A percentile compares a stretch with the other conserved stretches of the same genome.
These are phyloP conservation scores for Cerceris ruficornis DNA, from an alignment of 2,888 invertebrate genomes.

Conservation along the genomic window DNA sequence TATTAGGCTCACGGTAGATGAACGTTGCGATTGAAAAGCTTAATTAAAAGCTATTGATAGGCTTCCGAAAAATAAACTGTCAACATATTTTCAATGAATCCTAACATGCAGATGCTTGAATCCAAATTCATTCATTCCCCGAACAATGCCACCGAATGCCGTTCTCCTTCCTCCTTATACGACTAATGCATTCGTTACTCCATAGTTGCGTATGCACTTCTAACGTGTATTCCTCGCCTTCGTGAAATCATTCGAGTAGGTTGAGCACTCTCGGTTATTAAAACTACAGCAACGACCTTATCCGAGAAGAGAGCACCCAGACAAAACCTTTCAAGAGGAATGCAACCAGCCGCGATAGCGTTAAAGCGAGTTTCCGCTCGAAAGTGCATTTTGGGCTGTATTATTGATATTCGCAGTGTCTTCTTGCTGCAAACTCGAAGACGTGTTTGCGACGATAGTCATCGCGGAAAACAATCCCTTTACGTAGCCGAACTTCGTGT, in stretches of 20 bases:
- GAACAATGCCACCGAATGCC: no score
- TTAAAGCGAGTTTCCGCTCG: conserved; percentile 22
- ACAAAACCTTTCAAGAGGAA: conserved; percentile 56
- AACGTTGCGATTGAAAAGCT: no score
- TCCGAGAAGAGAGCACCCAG: conserved; percentile 45
- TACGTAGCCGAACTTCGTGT: neutral
- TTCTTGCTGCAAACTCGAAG: neutral
- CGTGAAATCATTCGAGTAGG: conserved; percentile 45
- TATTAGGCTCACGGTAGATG: no score
- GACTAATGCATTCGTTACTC: conserved; percentile 27
- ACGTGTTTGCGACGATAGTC: neutral
- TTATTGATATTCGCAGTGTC: neutral
- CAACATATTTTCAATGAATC: no score
- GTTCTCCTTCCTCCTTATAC: neutral
- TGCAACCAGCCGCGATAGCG: conserved; percentile 35
- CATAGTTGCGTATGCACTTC: conserved; percentile 10
- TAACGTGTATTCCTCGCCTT: conserved; percentile 13
- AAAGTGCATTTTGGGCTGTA: neutral
- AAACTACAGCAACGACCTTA: conserved; percentile 66
- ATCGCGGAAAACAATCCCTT: neutral
- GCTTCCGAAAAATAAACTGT: no score
- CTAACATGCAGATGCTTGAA: no score
- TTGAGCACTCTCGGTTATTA: conserved; percentile 71
- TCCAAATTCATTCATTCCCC: no score
- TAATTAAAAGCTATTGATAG: no score